Conservation (phyloP, 2,113 vertebrate genomes). For the Leptobrachium leishanense region DNA sequence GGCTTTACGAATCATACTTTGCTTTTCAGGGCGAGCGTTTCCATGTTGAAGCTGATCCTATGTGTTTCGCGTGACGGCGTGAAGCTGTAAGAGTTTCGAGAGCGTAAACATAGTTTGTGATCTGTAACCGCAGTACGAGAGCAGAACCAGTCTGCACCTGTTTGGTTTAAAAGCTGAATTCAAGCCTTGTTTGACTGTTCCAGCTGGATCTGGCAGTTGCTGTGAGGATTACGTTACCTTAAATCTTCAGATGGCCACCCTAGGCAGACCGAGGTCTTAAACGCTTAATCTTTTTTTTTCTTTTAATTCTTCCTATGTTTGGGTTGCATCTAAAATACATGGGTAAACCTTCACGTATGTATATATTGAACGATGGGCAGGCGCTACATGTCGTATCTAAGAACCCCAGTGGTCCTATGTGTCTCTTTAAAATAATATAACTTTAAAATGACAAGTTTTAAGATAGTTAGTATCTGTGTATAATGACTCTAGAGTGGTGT, state of each 20-base stretch:
- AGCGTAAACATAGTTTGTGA: slow-evolving; percentile 59
- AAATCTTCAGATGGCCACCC: slow-evolving; percentile 77
- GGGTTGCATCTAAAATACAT: background rate
- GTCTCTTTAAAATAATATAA: too few species aligned
- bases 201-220: slow-evolving; percentile 81
- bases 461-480: too few species aligned
- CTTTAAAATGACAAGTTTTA: too few species aligned
- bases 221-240: slow-evolving; percentile 84
- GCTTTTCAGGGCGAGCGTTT: background rate
- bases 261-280: slow-evolving; percentile 74
- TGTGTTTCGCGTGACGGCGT: background rate
- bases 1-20: too few species aligned
- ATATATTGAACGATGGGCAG: background rate
- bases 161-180: slow-evolving; percentile 70
- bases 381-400: background rate
- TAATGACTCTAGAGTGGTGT: too few species aligned
- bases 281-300: slow-evolving; percentile 78
- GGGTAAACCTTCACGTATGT: background rate
- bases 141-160: slow-evolving; percentile 72
- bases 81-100: background rate
- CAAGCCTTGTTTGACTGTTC: slow-evolving; percentile 68
- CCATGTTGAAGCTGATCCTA: background rate
- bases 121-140: slow-evolving; percentile 56
- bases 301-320: slow-evolving; percentile 38
- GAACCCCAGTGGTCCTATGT: too few species aligned